Conservation (phyloP, 2,113 vertebrate genomes). For the Amblyornis subalaris region DNA sequence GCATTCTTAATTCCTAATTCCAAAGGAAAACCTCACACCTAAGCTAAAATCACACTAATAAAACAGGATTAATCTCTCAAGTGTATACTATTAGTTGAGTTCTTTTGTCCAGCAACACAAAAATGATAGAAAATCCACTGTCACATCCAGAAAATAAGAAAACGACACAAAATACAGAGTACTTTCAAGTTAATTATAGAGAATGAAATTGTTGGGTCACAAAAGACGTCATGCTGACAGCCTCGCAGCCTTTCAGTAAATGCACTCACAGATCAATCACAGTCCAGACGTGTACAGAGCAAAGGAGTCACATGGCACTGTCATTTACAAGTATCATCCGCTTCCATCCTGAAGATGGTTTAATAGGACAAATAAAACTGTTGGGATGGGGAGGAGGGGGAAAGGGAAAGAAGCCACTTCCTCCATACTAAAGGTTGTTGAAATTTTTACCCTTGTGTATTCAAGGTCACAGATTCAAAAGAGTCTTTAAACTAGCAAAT, state of each 20-base stretch:
- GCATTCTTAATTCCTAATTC: background rate
- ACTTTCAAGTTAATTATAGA: background rate
- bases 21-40: background rate
- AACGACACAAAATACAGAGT: background rate
- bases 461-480: background rate
- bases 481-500: background rate
- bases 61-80: background rate
- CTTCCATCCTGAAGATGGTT: background rate
- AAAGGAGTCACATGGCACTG: background rate
- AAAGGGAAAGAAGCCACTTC: background rate
- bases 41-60: background rate
- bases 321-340: background rate
- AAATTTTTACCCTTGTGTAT: background rate
- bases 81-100: background rate
- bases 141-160: background rate
- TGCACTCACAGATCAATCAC: background rate
- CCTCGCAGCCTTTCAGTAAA: background rate
- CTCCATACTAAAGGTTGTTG: background rate
- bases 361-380: background rate
- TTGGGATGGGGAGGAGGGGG: accelerated
- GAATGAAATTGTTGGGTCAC: background rate
- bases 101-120: background rate
- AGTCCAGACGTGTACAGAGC: accelerated
- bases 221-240: background rate
- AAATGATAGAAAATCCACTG: background rate